phyloP scores from a whole-genome alignment of 2,888 invertebrate species.

The Apamea sordens region DNA sequence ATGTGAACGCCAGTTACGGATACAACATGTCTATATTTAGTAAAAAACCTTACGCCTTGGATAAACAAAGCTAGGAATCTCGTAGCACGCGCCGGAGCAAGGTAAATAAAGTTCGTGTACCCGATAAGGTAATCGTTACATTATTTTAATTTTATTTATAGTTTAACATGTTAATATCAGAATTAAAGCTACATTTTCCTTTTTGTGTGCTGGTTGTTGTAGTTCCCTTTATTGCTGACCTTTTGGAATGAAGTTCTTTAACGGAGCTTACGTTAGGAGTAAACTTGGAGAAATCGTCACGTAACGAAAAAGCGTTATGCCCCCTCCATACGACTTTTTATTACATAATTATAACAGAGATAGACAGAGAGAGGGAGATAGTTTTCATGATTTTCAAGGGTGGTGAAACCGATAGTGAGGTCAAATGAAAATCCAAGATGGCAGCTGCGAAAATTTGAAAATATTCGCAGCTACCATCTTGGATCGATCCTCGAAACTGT shows the following conservation, averaged over 20 bases:
- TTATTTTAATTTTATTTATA: slow-evolving; percentile 31
- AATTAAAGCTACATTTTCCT: background rate
- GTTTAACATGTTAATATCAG: slow-evolving; percentile 27
- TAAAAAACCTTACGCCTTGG: slow-evolving; percentile 57
- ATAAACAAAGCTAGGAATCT: slow-evolving; percentile 50
- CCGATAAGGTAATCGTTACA: slow-evolving; percentile 39
- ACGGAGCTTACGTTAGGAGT: too few species aligned
- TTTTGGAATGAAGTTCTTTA: background rate
- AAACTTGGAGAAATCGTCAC: too few species aligned
- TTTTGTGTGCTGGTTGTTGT: background rate
- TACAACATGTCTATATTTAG: slow-evolving; percentile 69
- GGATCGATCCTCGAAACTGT: background rate
- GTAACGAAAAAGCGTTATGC: too few species aligned
- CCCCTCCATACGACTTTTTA: too few species aligned
- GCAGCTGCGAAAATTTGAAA: too few species aligned
- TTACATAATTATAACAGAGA: too few species aligned
- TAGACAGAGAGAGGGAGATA: too few species aligned
- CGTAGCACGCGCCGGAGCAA: slow-evolving; percentile 30
- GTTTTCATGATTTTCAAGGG: too few species aligned
- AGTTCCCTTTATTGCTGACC: background rate
- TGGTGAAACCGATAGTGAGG: too few species aligned
- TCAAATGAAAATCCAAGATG: too few species aligned
- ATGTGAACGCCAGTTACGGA: slow-evolving; percentile 47
- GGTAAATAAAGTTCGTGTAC: slow-evolving; percentile 41
- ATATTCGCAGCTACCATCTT: too few species aligned